A percentile compares a stretch with the other conserved stretches of the same genome.
phyloP scores from a whole-genome alignment of 2,888 invertebrate species.

The Liopterus haemorrhoidalis region DNA sequence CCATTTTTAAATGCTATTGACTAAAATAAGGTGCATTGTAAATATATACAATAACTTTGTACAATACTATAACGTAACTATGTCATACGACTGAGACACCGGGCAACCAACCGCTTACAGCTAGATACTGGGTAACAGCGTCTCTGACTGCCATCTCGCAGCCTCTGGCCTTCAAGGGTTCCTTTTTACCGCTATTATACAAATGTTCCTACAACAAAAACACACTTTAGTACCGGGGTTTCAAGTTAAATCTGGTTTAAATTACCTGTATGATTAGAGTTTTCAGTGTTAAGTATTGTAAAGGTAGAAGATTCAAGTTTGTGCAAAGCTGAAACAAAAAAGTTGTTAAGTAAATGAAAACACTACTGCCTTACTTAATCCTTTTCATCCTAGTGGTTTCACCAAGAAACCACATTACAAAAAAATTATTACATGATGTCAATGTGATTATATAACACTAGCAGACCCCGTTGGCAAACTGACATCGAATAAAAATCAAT shows the following conservation, averaged over 20 bases:
- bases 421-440: too few species aligned
- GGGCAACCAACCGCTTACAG: slow-evolving; percentile 42
- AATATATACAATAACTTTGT: slow-evolving; percentile 16
- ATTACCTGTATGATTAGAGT: slow-evolving; percentile 68
- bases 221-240: slow-evolving; percentile 1
- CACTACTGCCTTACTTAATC: too few species aligned
- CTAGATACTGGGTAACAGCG: slow-evolving; percentile 41
- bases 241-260: slow-evolving; percentile 5
- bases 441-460: too few species aligned
- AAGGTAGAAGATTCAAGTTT: slow-evolving; percentile 72
- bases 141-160: slow-evolving; percentile 38
- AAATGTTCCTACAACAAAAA: slow-evolving; percentile 40
- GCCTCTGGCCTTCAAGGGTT: slow-evolving; percentile 30
- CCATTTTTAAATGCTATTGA: too few species aligned
- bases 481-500: too few species aligned
- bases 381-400: too few species aligned
- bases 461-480: too few species aligned
- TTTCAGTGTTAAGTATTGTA: slow-evolving; percentile 85
- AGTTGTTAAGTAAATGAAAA: not conserved
- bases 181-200: slow-evolving; percentile 32
- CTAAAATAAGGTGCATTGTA: too few species aligned
- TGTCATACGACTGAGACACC: slow-evolving; percentile 34
- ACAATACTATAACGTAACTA: slow-evolving; percentile 16
- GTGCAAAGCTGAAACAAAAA: slow-evolving; percentile 60
- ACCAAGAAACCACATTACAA: too few species aligned